These are phyloP conservation scores for Corvus hawaiiensis DNA, from an alignment of 2,113 vertebrate species.

Conservation along the genomic window DNA sequence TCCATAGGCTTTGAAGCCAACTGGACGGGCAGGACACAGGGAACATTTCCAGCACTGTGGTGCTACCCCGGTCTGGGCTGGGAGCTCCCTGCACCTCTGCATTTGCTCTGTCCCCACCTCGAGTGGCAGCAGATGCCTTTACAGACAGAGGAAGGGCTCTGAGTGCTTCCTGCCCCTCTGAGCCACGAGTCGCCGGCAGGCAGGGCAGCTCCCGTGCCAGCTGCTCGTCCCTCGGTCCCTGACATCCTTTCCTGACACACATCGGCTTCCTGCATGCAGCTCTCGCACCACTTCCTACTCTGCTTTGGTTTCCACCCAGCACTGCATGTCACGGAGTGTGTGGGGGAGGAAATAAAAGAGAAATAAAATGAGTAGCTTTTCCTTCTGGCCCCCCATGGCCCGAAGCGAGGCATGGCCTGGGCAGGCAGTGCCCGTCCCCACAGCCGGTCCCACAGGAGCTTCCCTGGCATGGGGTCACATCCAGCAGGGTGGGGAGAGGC, in stretches of 20 bases:
- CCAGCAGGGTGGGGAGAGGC: rapidly evolving
- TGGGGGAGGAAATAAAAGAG: no score
- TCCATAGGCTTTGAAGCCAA: not conserved
- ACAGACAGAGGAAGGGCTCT: not conserved
- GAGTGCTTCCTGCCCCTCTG: not conserved
- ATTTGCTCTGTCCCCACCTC: rapidly evolving
- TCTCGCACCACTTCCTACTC: not conserved
- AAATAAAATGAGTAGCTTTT: rapidly evolving
- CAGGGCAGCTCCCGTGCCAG: not conserved
- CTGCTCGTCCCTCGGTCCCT: not conserved
- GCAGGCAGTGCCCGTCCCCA: rapidly evolving
- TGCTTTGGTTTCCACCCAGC: not conserved
- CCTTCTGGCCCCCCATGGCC: not conserved
- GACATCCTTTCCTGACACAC: slow-evolving; percentile 42
- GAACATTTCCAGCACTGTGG: rapidly evolving
- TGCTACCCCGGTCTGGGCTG: not conserved
- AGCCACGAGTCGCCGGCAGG: rapidly evolving
- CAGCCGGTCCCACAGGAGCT: rapidly evolving
- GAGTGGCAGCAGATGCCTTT: not conserved
- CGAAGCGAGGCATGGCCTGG: rapidly evolving
- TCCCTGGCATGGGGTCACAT: rapidly evolving
- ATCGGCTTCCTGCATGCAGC: not conserved
- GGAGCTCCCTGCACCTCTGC: not conserved
- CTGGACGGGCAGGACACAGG: rapidly evolving
- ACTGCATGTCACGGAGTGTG: rapidly evolving